Conservation (phyloP, 2,113 vertebrate species). For the Nibea coibor region DNA sequence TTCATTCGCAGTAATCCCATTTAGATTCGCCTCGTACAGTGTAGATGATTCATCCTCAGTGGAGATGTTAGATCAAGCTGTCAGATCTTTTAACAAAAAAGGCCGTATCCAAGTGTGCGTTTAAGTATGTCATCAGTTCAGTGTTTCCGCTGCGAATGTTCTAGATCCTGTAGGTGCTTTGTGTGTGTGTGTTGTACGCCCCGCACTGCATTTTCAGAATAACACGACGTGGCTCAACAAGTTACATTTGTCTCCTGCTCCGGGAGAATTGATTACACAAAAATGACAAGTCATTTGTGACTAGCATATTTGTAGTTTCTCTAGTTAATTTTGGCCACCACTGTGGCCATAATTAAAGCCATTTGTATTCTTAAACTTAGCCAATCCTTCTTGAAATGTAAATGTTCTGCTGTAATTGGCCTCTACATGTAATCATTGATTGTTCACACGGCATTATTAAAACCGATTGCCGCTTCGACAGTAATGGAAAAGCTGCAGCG, state of each 20-base stretch:
- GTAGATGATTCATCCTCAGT: constrained; percentile 11
- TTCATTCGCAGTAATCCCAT: constrained; percentile 21
- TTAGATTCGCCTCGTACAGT: constrained; percentile 5
- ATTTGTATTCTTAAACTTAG: not conserved
- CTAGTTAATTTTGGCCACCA: not conserved
- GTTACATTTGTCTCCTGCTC: not conserved
- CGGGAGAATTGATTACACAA: not conserved
- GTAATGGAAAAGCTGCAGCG: not conserved
- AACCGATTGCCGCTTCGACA: not conserved
- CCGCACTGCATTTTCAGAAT: not conserved
- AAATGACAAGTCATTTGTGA: not conserved
- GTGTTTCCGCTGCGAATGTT: not conserved
- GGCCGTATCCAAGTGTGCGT: no score
- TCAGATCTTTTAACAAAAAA: no score
- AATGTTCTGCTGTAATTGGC: not conserved
- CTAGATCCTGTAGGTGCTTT: not conserved
- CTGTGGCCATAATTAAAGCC: not conserved
- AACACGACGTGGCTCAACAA: not conserved
- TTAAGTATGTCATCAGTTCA: not conserved
- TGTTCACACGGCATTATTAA: not conserved
- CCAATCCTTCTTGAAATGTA: not conserved
- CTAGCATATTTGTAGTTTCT: not conserved
- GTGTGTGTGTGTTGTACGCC: not conserved
- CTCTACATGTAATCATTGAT: not conserved
- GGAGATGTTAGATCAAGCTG: no score